phyloP scores from a whole-genome alignment of 2,888 invertebrate genomes.

The Melanostoma mellinum region DNA sequence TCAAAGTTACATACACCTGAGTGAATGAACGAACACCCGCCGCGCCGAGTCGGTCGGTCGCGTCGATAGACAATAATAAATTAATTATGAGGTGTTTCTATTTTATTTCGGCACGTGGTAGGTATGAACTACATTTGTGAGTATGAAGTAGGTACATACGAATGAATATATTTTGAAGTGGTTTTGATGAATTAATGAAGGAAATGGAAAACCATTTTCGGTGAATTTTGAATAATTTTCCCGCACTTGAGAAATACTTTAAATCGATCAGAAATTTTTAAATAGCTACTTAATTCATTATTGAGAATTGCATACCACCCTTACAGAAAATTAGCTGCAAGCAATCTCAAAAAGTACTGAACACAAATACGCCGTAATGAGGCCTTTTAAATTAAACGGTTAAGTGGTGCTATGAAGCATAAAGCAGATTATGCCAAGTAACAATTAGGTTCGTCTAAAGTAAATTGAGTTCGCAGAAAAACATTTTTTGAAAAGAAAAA shows the following conservation, averaged over 20 bases:
- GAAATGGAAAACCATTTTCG: slow-evolving; percentile 38
- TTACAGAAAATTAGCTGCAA: slow-evolving; percentile 15
- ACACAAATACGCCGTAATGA: slow-evolving; percentile 19
- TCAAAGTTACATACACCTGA: slow-evolving; percentile 51
- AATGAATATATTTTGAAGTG: slow-evolving; percentile 24
- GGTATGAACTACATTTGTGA: no score
- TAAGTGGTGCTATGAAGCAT: neutral
- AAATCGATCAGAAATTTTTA: slow-evolving; percentile 31
- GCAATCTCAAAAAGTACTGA: slow-evolving; percentile 25
- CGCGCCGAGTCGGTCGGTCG: neutral
- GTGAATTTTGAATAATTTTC: slow-evolving; percentile 21
- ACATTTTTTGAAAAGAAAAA: neutral
- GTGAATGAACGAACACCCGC: slow-evolving; percentile 8
- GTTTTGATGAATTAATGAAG: slow-evolving; percentile 40
- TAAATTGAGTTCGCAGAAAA: slow-evolving; percentile 30
- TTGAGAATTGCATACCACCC: neutral
- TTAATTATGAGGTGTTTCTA: slow-evolving; percentile 26
- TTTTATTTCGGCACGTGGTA: slow-evolving; percentile 16
- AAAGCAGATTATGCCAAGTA: neutral
- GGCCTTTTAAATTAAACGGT: neutral
- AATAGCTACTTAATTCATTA: slow-evolving; percentile 17
- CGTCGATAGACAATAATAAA: neutral
- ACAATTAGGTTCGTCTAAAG: neutral
- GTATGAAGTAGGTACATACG: neutral
- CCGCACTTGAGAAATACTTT: slow-evolving; percentile 45